Conservation (phyloP, 2,888 invertebrate species). For the Oligia strigilis region DNA sequence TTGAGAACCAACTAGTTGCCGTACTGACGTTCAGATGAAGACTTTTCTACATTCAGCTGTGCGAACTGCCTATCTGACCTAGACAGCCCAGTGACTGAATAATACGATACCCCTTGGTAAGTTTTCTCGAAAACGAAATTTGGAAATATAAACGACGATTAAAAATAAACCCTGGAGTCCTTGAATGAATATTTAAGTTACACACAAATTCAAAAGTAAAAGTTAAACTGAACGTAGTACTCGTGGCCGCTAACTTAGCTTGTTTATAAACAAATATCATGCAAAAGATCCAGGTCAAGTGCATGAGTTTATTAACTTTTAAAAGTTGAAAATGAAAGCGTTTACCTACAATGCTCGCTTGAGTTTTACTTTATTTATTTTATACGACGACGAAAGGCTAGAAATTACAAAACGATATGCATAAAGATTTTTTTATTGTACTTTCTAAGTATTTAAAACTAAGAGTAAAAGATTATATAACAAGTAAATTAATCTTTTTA, state of each 20-base stretch:
- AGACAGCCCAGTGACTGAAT: neutral
- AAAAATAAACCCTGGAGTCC: neutral
- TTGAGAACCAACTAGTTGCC: no score
- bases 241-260: neutral
- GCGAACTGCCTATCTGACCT: neutral
- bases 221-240: neutral
- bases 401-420: neutral
- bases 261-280: conserved; percentile 9
- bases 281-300: neutral
- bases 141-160: neutral
- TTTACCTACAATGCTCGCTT: neutral
- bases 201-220: conserved; percentile 1
- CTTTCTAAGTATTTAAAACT: neutral
- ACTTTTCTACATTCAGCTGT: neutral
- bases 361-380: conserved; percentile 11
- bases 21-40: no score
- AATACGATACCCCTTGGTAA: neutral
- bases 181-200: neutral
- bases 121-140: neutral
- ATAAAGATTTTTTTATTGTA: neutral
- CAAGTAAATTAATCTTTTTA: neutral
- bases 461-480: neutral
- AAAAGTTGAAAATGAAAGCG: conserved; percentile 1
- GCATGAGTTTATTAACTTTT: neutral
- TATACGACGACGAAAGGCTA: neutral